These are phyloP conservation scores for Tachycineta bicolor DNA, from an alignment of 2,113 vertebrate species.

Conservation along the genomic window DNA sequence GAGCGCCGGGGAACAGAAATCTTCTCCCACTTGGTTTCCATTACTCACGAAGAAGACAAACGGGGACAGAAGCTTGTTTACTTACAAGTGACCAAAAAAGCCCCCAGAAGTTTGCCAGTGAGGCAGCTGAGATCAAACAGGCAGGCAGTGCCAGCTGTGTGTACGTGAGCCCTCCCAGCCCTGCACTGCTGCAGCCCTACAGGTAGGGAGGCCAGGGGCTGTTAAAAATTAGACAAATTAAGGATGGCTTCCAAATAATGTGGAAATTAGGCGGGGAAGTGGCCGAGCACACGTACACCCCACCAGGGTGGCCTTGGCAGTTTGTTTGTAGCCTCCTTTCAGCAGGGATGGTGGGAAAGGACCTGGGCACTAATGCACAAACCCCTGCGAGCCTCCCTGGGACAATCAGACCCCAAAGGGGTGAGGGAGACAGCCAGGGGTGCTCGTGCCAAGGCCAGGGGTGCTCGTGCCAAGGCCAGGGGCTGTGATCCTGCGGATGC, in stretches of 20 bases:
- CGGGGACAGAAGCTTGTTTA: not conserved
- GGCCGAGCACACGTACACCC: not conserved
- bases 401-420: not conserved
- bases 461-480: not conserved
- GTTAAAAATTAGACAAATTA: conserved; percentile 60
- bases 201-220: not conserved
- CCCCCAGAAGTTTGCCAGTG: not conserved
- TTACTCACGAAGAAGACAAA: not conserved
- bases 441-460: not conserved
- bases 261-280: not conserved
- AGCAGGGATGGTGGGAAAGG: not conserved
- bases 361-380: not conserved
- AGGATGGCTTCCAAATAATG: not conserved
- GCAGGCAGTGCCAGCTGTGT: not conserved
- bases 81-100: not conserved
- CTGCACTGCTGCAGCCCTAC: not conserved
- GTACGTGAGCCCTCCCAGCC: not conserved
- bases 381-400: not conserved
- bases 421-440: not conserved
- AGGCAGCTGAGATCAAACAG: not conserved
- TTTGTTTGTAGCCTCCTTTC: not conserved
- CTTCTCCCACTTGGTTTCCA: not conserved
- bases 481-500: not conserved
- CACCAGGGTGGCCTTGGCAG: not conserved
- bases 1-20: not conserved